Conservation (phyloP, 2,797 vertebrate species). For the Gobionotothen gibberifrons region DNA sequence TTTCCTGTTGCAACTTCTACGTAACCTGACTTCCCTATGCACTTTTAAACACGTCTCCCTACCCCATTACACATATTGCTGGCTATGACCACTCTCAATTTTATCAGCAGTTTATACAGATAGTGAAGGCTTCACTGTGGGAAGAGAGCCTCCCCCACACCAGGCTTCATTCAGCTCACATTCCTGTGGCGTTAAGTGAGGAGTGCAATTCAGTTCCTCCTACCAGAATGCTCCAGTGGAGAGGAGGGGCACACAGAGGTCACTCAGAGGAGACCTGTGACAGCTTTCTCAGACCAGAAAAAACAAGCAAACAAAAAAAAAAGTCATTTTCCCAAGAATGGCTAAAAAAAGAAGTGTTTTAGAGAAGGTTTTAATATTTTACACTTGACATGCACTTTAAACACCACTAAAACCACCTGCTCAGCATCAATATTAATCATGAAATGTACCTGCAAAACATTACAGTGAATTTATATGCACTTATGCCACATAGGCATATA, state of each 20-base stretch:
- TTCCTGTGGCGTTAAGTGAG: slow-evolving; percentile 74
- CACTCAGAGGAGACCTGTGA: slow-evolving; percentile 18
- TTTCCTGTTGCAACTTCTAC: slow-evolving; percentile 63
- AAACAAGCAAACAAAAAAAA: slow-evolving; percentile 20
- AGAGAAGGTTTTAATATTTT: no score
- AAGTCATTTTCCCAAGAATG: not conserved
- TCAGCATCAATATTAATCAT: not conserved
- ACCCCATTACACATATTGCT: not conserved
- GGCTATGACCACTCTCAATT: slow-evolving; percentile 16
- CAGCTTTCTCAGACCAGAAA: slow-evolving; percentile 22
- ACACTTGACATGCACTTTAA: not conserved
- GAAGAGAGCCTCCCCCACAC: slow-evolving; percentile 62
- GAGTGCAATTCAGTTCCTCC: slow-evolving; percentile 42
- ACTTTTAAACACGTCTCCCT: not conserved
- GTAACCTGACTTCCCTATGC: slow-evolving; percentile 14
- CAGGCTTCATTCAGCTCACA: slow-evolving; percentile 65
- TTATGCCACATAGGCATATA: no score
- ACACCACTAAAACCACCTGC: not conserved
- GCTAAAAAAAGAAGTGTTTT: not conserved
- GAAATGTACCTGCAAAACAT: no score
- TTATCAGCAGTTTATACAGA: slow-evolving; percentile 73
- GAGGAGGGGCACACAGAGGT: slow-evolving; percentile 43
- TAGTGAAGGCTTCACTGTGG: slow-evolving; percentile 52
- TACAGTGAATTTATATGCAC: not conserved
- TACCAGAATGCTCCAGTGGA: slow-evolving; percentile 39